A percentile compares a stretch with the other conserved stretches of the same genome.
Conservation (phyloP, 2,888 invertebrate species). For the Melinaea marsaeus region DNA sequence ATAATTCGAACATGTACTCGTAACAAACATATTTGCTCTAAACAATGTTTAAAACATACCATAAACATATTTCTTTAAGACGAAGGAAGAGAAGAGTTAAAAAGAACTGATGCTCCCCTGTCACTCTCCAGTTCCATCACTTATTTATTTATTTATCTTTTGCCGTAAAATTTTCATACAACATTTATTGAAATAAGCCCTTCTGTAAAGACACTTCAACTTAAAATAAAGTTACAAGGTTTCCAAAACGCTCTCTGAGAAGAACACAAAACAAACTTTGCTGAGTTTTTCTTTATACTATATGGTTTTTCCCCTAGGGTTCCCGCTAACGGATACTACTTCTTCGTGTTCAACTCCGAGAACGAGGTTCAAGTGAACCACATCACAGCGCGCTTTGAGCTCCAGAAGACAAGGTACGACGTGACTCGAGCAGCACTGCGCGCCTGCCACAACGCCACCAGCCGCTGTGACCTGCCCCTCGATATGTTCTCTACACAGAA, state of each 20-base stretch:
- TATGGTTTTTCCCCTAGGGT: slow-evolving; percentile 65
- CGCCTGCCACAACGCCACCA: slow-evolving; percentile 80
- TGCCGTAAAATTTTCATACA: no score
- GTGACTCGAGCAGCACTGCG: slow-evolving; percentile 79
- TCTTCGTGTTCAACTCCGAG: slow-evolving; percentile 89
- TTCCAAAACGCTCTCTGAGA: no score
- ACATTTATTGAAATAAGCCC: no score
- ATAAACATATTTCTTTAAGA: no score
- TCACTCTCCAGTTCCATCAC: background rate
- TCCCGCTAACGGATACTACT: slow-evolving; percentile 87
- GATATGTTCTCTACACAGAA: slow-evolving; percentile 84
- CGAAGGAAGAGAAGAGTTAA: no score
- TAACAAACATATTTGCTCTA: no score
- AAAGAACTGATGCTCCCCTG: background rate
- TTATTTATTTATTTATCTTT: background rate
- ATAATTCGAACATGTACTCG: no score
- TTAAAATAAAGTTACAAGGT: no score
- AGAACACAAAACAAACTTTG: background rate
- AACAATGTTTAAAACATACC: no score
- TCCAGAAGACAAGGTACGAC: slow-evolving; percentile 84
- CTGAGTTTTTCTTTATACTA: slow-evolving; percentile 1
- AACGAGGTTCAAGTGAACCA: slow-evolving; percentile 86
- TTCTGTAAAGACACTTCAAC: no score
- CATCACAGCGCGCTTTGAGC: slow-evolving; percentile 82
- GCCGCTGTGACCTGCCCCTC: slow-evolving; percentile 80